phyloP scores from a whole-genome alignment of 2,797 vertebrate genomes.

The Oreochromis mossambicus region DNA sequence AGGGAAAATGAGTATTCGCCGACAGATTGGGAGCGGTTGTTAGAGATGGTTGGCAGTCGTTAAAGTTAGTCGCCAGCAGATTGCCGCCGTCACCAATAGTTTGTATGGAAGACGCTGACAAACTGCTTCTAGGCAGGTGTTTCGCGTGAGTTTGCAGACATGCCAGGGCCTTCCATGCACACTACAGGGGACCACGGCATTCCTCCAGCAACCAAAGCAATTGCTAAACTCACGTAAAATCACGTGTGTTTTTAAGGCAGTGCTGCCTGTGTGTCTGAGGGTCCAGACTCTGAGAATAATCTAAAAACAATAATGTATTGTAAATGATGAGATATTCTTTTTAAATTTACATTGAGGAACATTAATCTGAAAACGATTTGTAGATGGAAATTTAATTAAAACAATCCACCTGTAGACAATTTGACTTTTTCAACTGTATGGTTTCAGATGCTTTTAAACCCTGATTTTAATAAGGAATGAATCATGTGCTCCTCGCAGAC shows the following conservation, averaged over 20 bases:
- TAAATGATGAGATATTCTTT: background rate
- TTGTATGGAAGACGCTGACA: too few relatives aligned
- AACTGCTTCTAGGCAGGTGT: too few relatives aligned
- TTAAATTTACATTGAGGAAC: background rate
- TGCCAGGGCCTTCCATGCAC: too few relatives aligned
- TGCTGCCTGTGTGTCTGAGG: too few relatives aligned
- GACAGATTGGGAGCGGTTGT: background rate
- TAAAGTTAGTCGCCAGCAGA: background rate
- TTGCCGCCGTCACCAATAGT: fast-evolving
- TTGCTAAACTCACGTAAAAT: background rate
- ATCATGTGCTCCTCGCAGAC: background rate
- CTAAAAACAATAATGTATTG: background rate
- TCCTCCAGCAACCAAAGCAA: too few relatives aligned
- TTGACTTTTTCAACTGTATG: background rate
- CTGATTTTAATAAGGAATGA: background rate
- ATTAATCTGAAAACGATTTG: background rate
- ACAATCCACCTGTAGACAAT: background rate
- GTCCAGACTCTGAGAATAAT: background rate
- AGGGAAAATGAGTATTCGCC: fast-evolving
- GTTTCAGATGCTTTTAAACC: background rate
- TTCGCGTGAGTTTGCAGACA: too few relatives aligned
- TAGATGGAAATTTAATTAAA: background rate
- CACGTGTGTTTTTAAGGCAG: too few relatives aligned
- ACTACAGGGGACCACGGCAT: too few relatives aligned
- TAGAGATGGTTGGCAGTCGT: fast-evolving